phyloP scores from a whole-genome alignment of 2,888 invertebrate genomes.

The Melieria picta region DNA sequence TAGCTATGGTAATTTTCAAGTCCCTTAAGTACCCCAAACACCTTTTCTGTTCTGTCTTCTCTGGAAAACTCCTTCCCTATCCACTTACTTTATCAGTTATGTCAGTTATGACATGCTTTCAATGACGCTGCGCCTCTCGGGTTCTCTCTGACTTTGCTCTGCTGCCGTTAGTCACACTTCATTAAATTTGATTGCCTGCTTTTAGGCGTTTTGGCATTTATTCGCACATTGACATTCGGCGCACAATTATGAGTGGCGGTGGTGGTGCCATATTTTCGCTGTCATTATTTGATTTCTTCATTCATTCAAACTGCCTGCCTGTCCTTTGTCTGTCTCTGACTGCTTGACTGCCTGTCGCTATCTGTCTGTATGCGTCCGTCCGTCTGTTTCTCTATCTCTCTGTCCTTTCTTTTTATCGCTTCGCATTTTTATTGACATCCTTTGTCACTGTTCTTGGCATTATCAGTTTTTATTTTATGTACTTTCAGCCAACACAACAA shows the following conservation, averaged over 20 bases:
- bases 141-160: background rate
- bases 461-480: no score
- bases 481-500: no score
- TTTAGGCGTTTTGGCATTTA: constrained; percentile 31
- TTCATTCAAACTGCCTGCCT: background rate
- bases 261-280: background rate
- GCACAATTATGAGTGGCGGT: background rate
- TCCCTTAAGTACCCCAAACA: background rate
- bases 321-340: no score
- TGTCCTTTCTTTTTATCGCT: constrained; percentile 10
- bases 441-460: no score
- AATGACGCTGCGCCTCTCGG: no score
- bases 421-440: no score
- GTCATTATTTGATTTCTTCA: constrained; percentile 1
- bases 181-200: constrained; percentile 36
- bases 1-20: constrained; percentile 13
- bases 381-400: constrained; percentile 1
- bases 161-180: constrained; percentile 22
- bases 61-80: background rate
- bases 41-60: background rate
- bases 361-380: background rate
- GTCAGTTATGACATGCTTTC: background rate
- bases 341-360: background rate
- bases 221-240: constrained; percentile 9
- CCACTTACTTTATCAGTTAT: background rate